phyloP scores from a whole-genome alignment of 2,113 vertebrate species.

The Chlorodrepanis virens region DNA sequence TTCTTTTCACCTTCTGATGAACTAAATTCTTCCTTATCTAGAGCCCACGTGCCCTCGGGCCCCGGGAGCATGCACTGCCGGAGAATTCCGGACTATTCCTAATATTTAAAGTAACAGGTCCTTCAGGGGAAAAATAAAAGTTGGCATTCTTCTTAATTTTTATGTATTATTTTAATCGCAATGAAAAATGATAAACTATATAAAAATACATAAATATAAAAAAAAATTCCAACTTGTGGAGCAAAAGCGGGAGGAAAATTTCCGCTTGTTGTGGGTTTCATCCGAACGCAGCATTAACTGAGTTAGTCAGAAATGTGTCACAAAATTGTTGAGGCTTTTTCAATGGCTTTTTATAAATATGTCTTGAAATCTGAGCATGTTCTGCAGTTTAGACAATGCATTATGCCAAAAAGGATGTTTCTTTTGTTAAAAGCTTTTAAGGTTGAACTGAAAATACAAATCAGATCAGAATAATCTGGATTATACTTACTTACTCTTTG shows the following conservation, averaged over 20 bases:
- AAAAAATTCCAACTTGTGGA: background rate
- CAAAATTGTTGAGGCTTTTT: background rate
- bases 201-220: background rate
- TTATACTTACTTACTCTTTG: background rate
- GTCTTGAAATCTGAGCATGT: slow-evolving; percentile 22
- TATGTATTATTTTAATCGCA: background rate
- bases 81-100: background rate
- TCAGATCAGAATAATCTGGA: background rate
- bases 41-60: background rate
- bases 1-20: background rate
- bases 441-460: slow-evolving; percentile 19
- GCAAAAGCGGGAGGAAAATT: background rate
- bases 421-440: slow-evolving; percentile 43
- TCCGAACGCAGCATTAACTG: background rate
- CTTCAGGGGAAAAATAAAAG: background rate
- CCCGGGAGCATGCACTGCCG: background rate
- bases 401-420: slow-evolving; percentile 42
- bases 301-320: background rate
- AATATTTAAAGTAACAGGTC: background rate
- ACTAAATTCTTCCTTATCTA: background rate
- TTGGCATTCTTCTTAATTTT: background rate
- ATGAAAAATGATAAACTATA: background rate
- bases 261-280: background rate
- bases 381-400: background rate
- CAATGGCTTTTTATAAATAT: slow-evolving; percentile 1